These are phyloP conservation scores for Desoria tigrina DNA, from an alignment of 2,888 invertebrate genomes.

Conservation along the genomic window DNA sequence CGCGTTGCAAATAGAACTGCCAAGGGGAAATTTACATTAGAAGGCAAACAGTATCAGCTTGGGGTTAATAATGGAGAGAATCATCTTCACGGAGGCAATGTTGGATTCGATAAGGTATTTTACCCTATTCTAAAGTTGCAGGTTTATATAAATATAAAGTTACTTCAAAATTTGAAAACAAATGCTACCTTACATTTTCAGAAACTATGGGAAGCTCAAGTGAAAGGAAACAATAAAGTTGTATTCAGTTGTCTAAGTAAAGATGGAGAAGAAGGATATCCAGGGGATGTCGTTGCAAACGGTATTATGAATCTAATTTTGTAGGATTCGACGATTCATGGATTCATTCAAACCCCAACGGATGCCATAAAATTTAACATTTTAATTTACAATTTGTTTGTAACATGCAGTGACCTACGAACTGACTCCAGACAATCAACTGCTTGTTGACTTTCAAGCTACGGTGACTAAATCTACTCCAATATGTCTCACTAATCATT, in stretches of 20 bases:
- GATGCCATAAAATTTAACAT: too few species aligned
- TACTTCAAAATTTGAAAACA: constrained; percentile 8
- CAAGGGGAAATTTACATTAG: constrained; percentile 69
- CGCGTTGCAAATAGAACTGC: constrained; percentile 80
- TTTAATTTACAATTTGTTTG: too few species aligned
- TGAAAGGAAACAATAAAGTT: constrained; percentile 63
- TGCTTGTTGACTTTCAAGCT: constrained; percentile 75
- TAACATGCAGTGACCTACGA: constrained; percentile 64
- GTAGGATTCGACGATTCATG: too few species aligned
- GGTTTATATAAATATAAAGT: constrained; percentile 44
- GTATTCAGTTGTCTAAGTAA: constrained; percentile 73
- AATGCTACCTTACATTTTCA: constrained; percentile 53
- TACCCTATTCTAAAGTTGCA: constrained; percentile 54
- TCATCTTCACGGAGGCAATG: constrained; percentile 79
- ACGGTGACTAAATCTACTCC: constrained; percentile 76
- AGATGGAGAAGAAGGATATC: constrained; percentile 84
- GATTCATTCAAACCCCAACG: too few species aligned
- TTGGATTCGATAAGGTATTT: constrained; percentile 76
- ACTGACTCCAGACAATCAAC: constrained; percentile 71
- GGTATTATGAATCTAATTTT: background rate
- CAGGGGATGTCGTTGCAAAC: constrained; percentile 74
- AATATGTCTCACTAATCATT: constrained; percentile 82
- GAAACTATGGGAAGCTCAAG: constrained; percentile 70
- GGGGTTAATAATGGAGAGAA: constrained; percentile 70
- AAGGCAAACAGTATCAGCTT: constrained; percentile 70